Percentiles rank a stretch among this genome's conserved stretches.
phyloP scores from a whole-genome alignment of 2,797 vertebrate genomes.

The Chanos chanos region DNA sequence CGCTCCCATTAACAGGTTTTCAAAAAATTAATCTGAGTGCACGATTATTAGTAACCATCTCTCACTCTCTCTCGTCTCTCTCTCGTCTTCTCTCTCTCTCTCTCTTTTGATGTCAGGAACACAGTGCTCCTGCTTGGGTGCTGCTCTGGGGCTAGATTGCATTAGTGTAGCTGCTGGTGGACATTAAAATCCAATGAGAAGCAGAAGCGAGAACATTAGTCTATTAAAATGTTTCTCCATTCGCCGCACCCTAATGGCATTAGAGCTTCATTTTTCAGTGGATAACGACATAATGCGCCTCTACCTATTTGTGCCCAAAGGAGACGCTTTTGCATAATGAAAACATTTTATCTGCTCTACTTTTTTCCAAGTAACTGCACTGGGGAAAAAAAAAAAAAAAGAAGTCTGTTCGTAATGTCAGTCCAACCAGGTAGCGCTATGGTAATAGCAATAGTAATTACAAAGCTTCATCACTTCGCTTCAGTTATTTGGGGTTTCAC shows the following conservation, averaged over 20 bases:
- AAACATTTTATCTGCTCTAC: conserved; percentile 79
- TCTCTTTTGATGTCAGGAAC: conserved; percentile 38
- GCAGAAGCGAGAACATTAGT: conserved; percentile 61
- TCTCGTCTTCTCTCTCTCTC: conserved; percentile 36
- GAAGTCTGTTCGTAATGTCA: conserved; percentile 72
- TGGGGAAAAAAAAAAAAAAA: conserved; percentile 57
- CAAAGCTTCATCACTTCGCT: conserved; percentile 89
- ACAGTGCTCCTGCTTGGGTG: conserved; percentile 47
- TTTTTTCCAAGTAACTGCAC: conserved; percentile 57
- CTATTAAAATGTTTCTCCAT: conserved; percentile 62
- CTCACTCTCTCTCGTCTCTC: conserved; percentile 6
- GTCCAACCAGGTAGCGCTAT: conserved; percentile 72
- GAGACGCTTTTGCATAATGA: conserved; percentile 74
- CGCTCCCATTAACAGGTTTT: conserved; percentile 17
- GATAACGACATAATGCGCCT: conserved; percentile 78
- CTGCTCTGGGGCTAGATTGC: conserved; percentile 57
- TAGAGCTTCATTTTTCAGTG: conserved; percentile 70
- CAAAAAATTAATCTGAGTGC: conserved; percentile 8
- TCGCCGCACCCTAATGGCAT: conserved; percentile 60
- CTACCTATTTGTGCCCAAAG: conserved; percentile 77
- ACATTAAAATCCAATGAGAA: conserved; percentile 63
- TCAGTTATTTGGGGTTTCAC: conserved; percentile 76
- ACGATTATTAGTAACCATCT: conserved; percentile 20
- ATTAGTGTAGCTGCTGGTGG: conserved; percentile 51
- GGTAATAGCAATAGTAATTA: conserved; percentile 88